Percentiles rank a stretch among this genome's conserved stretches.
phyloP scores from a whole-genome alignment of 2,113 vertebrate species.

The Eulacestoma nigropectus region DNA sequence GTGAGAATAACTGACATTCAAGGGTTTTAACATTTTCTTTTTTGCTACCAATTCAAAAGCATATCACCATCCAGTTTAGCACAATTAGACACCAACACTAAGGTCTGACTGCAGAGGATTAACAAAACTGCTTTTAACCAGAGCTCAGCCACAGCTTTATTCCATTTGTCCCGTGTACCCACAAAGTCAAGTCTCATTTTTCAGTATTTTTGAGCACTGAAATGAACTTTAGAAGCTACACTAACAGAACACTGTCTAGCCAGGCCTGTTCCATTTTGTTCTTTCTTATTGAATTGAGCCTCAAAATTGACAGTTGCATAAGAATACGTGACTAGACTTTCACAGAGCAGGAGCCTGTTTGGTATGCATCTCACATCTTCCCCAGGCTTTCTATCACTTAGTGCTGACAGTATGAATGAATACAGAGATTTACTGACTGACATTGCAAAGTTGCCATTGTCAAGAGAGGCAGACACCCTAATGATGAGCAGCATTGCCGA shows the following conservation, averaged over 20 bases:
- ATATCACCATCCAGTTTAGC: background rate
- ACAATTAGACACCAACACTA: background rate
- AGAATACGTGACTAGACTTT: conserved; percentile 3
- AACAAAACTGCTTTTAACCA: background rate
- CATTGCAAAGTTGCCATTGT: conserved; percentile 37
- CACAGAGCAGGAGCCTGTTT: background rate
- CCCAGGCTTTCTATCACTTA: conserved; percentile 17
- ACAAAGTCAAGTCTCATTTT: background rate
- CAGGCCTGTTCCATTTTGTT: conserved; percentile 24
- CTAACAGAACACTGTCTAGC: background rate
- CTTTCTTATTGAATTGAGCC: conserved; percentile 34
- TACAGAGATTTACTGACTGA: conserved; percentile 43
- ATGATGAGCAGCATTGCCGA: conserved; percentile 12
- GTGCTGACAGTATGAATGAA: conserved; percentile 40
- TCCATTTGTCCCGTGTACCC: background rate
- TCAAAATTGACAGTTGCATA: conserved; percentile 39
- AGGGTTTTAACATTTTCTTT: background rate
- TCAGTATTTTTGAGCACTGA: background rate
- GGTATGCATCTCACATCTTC: conserved; percentile 3
- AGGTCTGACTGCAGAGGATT: background rate
- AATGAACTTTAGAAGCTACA: conserved; percentile 18
- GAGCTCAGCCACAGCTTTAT: background rate
- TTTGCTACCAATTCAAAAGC: background rate
- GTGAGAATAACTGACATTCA: background rate
- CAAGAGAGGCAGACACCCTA: conserved; percentile 22